phyloP scores from a whole-genome alignment of 1,140 invertebrate genomes.

The Physella acuta region DNA sequence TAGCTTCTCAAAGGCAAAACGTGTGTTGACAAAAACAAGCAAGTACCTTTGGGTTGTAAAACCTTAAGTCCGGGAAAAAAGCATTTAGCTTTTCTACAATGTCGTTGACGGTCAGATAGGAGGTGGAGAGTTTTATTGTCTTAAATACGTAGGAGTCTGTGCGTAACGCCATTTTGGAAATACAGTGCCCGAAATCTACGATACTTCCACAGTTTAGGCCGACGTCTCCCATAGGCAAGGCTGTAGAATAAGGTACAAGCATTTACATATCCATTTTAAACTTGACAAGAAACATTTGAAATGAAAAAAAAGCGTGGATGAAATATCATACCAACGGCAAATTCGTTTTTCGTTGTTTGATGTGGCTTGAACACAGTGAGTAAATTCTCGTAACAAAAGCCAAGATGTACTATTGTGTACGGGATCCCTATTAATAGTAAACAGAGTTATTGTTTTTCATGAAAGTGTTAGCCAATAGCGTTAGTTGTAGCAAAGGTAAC shows the following conservation, averaged over 20 bases:
- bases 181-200: constrained; percentile 1
- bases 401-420: constrained; percentile 8
- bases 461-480: too few relatives aligned
- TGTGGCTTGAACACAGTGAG: constrained; percentile 19
- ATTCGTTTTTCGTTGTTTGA: constrained; percentile 4
- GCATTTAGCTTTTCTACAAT: not conserved
- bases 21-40: too few relatives aligned
- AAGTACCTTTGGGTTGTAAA: constrained; percentile 17
- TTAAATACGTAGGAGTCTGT: constrained; percentile 2
- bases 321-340: constrained; percentile 9
- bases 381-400: constrained; percentile 19
- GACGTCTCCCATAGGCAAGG: not conserved
- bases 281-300: not conserved
- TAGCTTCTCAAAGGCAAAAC: not conserved
- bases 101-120: not conserved
- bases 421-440: constrained; percentile 10
- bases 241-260: not conserved
- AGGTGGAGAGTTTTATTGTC: not conserved
- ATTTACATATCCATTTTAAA: not conserved
- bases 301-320: too few relatives aligned
- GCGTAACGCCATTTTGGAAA: not conserved
- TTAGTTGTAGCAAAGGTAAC: too few relatives aligned
- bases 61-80: not conserved
- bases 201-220: constrained; percentile 7
- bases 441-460: too few relatives aligned